phyloP scores from a whole-genome alignment of 2,888 invertebrate species.

The Cosmopolites sordidus region DNA sequence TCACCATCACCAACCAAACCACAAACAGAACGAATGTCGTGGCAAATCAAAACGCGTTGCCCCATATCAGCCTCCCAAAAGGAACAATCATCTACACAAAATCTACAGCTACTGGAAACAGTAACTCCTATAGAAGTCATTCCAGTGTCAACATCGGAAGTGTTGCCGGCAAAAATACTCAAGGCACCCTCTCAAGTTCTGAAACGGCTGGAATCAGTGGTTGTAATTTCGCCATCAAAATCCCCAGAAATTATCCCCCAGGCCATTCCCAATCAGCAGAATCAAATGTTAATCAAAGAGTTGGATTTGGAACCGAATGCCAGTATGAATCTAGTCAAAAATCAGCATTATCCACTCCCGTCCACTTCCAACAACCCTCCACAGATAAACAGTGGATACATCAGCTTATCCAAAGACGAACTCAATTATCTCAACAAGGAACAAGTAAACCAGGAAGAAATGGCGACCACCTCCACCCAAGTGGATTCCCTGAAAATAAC shows the following conservation, averaged over 20 bases:
- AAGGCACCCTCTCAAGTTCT: neutral
- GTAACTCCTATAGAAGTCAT: too few species aligned
- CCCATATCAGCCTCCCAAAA: constrained; percentile 12
- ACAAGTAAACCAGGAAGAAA: constrained; percentile 4
- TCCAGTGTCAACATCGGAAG: too few species aligned
- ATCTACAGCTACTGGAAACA: neutral
- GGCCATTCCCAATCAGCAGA: constrained; percentile 2
- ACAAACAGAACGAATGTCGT: too few species aligned
- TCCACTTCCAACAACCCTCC: constrained; percentile 1
- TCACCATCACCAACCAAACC: neutral
- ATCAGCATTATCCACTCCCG: neutral
- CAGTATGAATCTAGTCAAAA: constrained; percentile 13
- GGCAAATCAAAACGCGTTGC: too few species aligned
- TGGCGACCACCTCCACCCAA: constrained; percentile 4
- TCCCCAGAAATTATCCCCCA: constrained; percentile 7
- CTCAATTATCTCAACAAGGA: constrained; percentile 1
- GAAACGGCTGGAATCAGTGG: constrained; percentile 6
- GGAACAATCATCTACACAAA: constrained; percentile 12
- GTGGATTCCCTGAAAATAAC: constrained; percentile 12
- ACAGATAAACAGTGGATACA: constrained; percentile 2
- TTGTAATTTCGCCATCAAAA: constrained; percentile 12
- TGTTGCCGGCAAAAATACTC: too few species aligned
- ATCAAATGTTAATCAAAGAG: constrained; percentile 6
- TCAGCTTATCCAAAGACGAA: neutral
- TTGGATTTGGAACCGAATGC: constrained; percentile 4